phyloP scores from a whole-genome alignment of 2,797 vertebrate genomes.

The Balearica regulorum region DNA sequence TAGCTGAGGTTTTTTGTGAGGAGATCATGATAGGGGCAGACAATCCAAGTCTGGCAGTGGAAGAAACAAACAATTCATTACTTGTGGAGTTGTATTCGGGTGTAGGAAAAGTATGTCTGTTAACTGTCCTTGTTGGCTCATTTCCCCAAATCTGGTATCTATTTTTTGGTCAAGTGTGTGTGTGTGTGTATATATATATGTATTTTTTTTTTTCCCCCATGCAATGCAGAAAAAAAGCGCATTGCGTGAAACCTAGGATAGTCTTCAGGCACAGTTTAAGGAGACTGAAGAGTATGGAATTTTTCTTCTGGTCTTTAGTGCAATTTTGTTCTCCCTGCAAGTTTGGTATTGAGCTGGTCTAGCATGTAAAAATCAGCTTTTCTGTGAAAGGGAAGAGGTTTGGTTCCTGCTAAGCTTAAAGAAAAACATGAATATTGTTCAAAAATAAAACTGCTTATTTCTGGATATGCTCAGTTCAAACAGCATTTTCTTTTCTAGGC shows the following conservation, averaged over 20 bases:
- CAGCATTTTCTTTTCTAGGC: not conserved
- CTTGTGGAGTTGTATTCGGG: not conserved
- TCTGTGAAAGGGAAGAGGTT: not conserved
- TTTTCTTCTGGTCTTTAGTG: not conserved
- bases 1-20: not conserved
- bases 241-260: not conserved
- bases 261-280: not conserved
- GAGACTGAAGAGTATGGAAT: not conserved
- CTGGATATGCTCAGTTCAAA: not conserved
- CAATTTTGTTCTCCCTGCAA: not conserved
- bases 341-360: not conserved
- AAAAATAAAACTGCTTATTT: not conserved
- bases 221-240: not conserved
- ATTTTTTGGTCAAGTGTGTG: not conserved
- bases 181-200: too few relatives aligned
- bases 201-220: not conserved
- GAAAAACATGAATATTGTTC: not conserved
- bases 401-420: not conserved
- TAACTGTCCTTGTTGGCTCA: not conserved
- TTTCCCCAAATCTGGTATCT: not conserved
- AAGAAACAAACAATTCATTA: not conserved
- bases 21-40: not conserved
- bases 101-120: not conserved
- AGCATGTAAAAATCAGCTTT: not conserved
- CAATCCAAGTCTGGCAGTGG: not conserved